Percentiles rank a stretch among this genome's conserved stretches.
These are phyloP conservation scores for Drosophila guanche DNA, from an alignment of 1,140 invertebrate species.

Conservation along the genomic window DNA sequence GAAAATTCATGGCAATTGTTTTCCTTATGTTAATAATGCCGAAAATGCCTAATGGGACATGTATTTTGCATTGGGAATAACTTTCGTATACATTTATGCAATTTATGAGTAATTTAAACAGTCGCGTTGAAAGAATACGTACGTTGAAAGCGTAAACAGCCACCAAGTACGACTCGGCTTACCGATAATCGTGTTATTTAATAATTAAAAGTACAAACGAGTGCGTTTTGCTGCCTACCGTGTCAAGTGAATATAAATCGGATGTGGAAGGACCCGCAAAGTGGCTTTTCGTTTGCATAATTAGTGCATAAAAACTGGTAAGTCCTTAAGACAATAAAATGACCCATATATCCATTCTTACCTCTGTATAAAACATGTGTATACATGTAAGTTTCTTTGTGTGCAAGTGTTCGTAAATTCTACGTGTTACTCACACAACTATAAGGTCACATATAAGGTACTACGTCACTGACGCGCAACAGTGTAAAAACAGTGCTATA, in stretches of 20 bases:
- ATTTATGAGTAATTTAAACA: conserved; percentile 2
- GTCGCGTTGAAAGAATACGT: conserved; percentile 30
- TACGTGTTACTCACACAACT: conserved; percentile 29
- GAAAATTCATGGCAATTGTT: conserved; percentile 42
- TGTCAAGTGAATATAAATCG: not conserved
- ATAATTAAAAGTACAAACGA: conserved; percentile 51
- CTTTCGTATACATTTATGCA: conserved; percentile 20
- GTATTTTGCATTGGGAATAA: conserved; percentile 41
- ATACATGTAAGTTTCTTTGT: conserved; percentile 10
- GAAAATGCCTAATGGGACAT: conserved; percentile 45
- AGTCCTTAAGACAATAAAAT: conserved; percentile 51
- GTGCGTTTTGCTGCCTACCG: conserved; percentile 34
- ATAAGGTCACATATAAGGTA: conserved; percentile 13
- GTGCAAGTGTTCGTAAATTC: not conserved
- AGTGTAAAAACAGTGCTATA: conserved; percentile 35
- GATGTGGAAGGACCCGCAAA: not conserved
- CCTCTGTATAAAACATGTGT: conserved; percentile 18
- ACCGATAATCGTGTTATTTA: conserved; percentile 65
- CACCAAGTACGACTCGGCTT: conserved; percentile 7
- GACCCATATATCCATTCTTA: conserved; percentile 43
- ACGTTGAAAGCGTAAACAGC: conserved; percentile 30
- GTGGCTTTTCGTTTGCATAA: conserved; percentile 49
- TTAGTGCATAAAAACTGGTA: conserved; percentile 25
- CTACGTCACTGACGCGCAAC: conserved; percentile 40
- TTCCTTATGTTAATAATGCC: conserved; percentile 33